Evolutionary conservation across 2,888 invertebrate genomes (phyloP).

Genomic region (Eudemis profundana): DNA sequence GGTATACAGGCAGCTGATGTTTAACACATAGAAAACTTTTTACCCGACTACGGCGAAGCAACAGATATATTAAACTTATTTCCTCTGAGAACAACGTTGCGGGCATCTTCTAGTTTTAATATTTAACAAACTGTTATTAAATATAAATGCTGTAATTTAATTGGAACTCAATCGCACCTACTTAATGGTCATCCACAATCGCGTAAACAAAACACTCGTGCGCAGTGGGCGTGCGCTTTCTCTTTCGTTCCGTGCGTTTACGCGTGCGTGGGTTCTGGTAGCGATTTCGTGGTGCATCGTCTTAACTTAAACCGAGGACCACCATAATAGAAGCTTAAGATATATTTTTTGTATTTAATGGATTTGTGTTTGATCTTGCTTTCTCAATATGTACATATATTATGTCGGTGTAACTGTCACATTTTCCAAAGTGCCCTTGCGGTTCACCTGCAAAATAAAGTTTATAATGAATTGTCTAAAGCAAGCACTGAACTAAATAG

Average conservation of each 20-base stretch:
- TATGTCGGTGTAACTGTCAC: too few species aligned
- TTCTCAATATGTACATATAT: too few species aligned
- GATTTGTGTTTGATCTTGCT: too few species aligned
- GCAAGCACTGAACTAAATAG: neutral
- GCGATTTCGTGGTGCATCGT: slow-evolving; percentile 1
- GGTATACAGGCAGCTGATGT: too few species aligned
- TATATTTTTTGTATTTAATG: too few species aligned
- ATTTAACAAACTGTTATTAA: too few species aligned
- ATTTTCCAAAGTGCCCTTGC: neutral
- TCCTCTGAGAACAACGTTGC: too few species aligned
- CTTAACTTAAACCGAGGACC: neutral
- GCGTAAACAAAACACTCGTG: slow-evolving; percentile 28
- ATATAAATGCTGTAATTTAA: neutral
- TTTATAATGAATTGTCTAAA: neutral
- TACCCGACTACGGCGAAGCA: too few species aligned
- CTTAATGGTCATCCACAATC: slow-evolving; percentile 14
- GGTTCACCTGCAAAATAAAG: neutral
- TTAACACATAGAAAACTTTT: too few species aligned
- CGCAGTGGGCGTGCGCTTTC: slow-evolving; percentile 37
- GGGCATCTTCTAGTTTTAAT: too few species aligned
- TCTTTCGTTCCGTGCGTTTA: slow-evolving; percentile 18
- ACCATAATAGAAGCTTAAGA: neutral
- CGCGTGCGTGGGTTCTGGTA: slow-evolving; percentile 35
- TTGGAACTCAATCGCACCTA: slow-evolving; percentile 4
- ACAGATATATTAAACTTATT: too few species aligned